Percentiles rank a stretch among this genome's conserved stretches.
Conservation (phyloP, 2,888 invertebrate genomes). For the Eristalis intricaria region DNA sequence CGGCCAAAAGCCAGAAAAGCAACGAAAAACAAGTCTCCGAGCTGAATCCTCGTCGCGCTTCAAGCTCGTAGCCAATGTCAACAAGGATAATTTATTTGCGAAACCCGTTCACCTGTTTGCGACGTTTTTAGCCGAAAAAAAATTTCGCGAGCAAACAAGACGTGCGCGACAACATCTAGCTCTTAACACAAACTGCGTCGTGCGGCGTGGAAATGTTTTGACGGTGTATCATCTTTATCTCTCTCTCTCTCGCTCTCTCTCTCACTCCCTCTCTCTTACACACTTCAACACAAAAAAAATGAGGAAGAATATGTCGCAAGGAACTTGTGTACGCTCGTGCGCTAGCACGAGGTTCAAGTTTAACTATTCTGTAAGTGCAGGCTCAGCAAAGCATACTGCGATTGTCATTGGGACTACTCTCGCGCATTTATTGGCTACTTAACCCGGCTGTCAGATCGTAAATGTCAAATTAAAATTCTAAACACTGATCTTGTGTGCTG, state of each 20-base stretch:
- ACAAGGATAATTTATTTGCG: constrained; percentile 35
- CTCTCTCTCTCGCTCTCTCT: neutral
- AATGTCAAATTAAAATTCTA: constrained; percentile 51
- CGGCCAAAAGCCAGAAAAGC: neutral
- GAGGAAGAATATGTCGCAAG: constrained; percentile 1
- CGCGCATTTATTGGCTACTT: constrained; percentile 25
- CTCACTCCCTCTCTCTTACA: neutral
- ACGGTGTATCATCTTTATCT: constrained; percentile 25
- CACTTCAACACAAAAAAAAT: neutral
- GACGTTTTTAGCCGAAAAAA: constrained; percentile 5
- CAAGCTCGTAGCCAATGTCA: constrained; percentile 29
- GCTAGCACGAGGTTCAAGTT: constrained; percentile 29
- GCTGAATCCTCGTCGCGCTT: neutral
- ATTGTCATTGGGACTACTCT: constrained; percentile 21
- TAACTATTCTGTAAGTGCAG: constrained; percentile 34
- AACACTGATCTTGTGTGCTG: neutral
- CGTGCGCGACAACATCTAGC: neutral
- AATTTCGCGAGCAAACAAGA: constrained; percentile 8
- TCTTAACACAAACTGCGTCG: constrained; percentile 38
- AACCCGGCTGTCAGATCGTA: constrained; percentile 35
- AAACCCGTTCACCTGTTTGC: constrained; percentile 47
- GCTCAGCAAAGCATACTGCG: neutral
- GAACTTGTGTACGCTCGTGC: constrained; percentile 26
- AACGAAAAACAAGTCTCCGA: constrained; percentile 22
- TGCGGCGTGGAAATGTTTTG: constrained; percentile 22